Percentiles rank a stretch among this genome's conserved stretches.
These are phyloP conservation scores for Crossaster papposus DNA, from an alignment of 53 echinoderm and acorn worm species.

Conservation along the genomic window DNA sequence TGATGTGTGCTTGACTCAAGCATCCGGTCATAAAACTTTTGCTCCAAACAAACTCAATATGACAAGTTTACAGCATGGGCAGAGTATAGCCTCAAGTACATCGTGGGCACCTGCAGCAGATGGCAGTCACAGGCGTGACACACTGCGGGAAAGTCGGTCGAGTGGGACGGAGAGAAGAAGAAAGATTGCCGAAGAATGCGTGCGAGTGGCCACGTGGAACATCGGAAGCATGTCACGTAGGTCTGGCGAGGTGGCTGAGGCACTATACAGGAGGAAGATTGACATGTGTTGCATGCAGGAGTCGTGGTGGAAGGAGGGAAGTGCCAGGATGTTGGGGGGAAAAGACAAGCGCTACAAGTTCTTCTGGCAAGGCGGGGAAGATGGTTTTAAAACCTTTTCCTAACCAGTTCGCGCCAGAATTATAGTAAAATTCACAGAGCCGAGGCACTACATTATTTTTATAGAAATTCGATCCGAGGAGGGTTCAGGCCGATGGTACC, in stretches of 20 bases:
- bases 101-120: no score
- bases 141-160: background rate
- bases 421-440: no score
- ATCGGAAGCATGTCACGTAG: conserved; percentile 51
- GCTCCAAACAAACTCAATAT: no score
- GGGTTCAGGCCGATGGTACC: no score
- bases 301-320: conserved; percentile 36
- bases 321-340: conserved; percentile 15
- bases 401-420: no score
- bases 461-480: no score
- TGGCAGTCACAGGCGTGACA: conserved; percentile 24
- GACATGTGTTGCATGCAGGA: conserved; percentile 4
- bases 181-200: background rate
- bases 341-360: conserved; percentile 30
- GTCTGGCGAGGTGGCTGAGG: conserved; percentile 48
- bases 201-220: conserved; percentile 33
- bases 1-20: no score
- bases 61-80: no score
- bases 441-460: no score
- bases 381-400: no score
- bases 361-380: conserved; percentile 36
- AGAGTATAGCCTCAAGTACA: no score
- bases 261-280: conserved; percentile 1
- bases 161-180: background rate
- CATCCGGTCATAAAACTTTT: no score